Evolutionary conservation across 2,888 invertebrate species (phyloP), one percentile per base, ranked within the genome.

Genomic region (Orthonychiurus folsomi): DNA sequence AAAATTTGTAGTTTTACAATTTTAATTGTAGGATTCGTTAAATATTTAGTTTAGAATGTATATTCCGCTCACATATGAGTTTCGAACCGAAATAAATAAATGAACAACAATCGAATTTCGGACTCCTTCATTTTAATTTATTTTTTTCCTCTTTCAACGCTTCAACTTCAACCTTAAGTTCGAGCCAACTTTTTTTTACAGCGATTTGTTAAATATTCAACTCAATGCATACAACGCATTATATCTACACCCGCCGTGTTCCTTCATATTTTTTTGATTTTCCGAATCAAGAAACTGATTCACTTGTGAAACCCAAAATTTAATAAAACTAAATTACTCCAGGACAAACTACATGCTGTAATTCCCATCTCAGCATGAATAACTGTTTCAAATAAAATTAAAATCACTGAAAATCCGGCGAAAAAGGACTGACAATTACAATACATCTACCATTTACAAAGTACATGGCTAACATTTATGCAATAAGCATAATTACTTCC

Each of bases 291-390:
- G 5, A 37, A 37, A 37, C 37, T 9, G 37, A 37, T 37, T 37
- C 37, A 37, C 37, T 37, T n/a, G 37, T 9, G 15, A 37, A 37
- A 5, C 5, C 5, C 5, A 37, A 37, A 37, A 37, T 37, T 37
- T 37, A 37, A 37, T 37, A 37, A 37, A 37, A 37, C 37, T 37
- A 37, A 37, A 37, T 37, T 37, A 37, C n/a, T n/a, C n/a, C 37
- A 37, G 37, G 37, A 37, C 37, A 37, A 5, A 37, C 15, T 37
- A 15, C 15, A 9, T 9, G 37, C 37, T 9, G 9, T 9, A 37
- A 15, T 37, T 37, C 9, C 5, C 37, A 9, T 5, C 9, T 37
- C 9, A 15, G 37, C 37, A 37, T 37, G 37, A 37, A 37, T 37
- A 37, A 37, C 15, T 9, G 5, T 9, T 15, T 9, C 37, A 37